Conservation (phyloP, 2,888 invertebrate genomes). For the Volucella zonaria region DNA sequence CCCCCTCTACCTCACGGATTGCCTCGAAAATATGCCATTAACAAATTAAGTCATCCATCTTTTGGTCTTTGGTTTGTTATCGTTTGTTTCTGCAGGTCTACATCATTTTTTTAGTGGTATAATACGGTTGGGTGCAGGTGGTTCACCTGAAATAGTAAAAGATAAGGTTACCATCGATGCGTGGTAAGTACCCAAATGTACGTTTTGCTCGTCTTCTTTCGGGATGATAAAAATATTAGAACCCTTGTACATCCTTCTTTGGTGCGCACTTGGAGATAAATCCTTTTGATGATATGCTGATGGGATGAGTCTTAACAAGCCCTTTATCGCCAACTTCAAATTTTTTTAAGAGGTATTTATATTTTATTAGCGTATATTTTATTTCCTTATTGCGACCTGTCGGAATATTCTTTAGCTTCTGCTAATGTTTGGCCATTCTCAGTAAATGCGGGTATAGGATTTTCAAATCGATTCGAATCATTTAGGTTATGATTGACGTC, state of each 20-base stretch:
- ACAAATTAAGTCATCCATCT: too few species aligned
- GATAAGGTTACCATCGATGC: neutral
- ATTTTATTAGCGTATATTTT: conserved; percentile 18
- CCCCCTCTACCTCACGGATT: too few species aligned
- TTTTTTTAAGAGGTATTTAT: neutral
- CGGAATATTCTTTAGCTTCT: too few species aligned
- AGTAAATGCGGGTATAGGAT: too few species aligned
- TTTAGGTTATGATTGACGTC: neutral
- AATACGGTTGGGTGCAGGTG: conserved; percentile 6
- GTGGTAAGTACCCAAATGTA: neutral
- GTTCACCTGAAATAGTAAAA: conserved; percentile 5
- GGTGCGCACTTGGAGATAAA: conserved; percentile 2
- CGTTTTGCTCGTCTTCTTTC: neutral
- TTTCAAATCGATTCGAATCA: too few species aligned
- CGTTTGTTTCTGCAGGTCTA: too few species aligned
- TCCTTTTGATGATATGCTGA: neutral
- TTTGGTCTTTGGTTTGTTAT: too few species aligned
- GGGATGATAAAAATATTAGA: neutral
- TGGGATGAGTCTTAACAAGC: neutral
- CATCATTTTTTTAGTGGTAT: neutral
- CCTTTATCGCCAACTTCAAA: neutral
- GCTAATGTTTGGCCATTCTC: too few species aligned
- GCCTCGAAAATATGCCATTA: too few species aligned
- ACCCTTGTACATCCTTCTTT: neutral
- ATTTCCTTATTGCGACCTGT: too few species aligned